Percentiles rank a stretch among this genome's conserved stretches.
Conservation (phyloP, 2,113 vertebrate species). For the Theristicus caerulescens region DNA sequence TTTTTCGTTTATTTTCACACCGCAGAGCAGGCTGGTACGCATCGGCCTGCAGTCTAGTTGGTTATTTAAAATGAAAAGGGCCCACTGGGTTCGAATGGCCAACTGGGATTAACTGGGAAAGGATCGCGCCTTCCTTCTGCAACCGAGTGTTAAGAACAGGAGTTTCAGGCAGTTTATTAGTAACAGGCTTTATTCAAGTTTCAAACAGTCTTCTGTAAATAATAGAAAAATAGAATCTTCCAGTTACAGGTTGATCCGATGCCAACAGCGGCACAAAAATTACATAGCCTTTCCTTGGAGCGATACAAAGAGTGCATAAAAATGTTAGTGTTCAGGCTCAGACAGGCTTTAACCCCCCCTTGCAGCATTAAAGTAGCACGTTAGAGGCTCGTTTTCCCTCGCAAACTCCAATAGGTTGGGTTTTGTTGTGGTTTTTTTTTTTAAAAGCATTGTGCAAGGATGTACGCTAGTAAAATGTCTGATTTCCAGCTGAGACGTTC, state of each 20-base stretch:
- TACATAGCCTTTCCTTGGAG: background rate
- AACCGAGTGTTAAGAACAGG: background rate
- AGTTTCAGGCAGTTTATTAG: background rate
- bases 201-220: background rate
- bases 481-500: background rate
- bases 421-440: too few species aligned
- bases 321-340: background rate
- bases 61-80: background rate
- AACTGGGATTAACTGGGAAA: background rate
- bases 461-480: background rate
- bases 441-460: background rate
- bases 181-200: conserved; percentile 19
- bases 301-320: background rate
- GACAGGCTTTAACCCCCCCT: background rate
- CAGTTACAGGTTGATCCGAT: background rate
- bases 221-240: conserved; percentile 57
- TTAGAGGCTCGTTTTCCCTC: background rate
- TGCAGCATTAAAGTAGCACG: background rate
- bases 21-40: background rate
- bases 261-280: background rate
- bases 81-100: fast-evolving
- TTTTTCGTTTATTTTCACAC: background rate
- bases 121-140: background rate
- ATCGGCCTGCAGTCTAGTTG: fast-evolving
- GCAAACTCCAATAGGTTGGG: background rate